Evolutionary conservation across 2,797 vertebrate species (phyloP).

Genomic region (Epinephelus malabaricus): DNA sequence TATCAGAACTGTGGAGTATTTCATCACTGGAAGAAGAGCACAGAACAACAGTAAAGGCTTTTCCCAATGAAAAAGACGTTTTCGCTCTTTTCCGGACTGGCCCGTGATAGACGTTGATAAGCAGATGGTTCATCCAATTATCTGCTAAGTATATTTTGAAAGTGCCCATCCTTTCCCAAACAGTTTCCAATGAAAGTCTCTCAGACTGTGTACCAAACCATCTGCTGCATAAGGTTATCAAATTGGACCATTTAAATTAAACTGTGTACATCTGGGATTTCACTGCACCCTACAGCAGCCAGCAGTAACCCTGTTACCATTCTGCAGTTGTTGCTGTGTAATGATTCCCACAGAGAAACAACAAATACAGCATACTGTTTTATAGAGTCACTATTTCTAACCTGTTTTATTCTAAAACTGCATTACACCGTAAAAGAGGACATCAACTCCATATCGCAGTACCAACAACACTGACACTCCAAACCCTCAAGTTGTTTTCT

Average conservation of each 20-base stretch:
- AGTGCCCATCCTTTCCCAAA: no score
- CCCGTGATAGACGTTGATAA: no score
- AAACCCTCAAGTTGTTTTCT: not conserved
- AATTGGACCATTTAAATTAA: not conserved
- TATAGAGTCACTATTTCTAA: not conserved
- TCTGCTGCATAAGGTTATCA: not conserved
- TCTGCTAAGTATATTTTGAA: no score
- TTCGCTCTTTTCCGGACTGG: no score
- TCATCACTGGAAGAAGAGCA: no score
- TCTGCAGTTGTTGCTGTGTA: not conserved
- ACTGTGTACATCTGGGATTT: not conserved
- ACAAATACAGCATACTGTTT: not conserved
- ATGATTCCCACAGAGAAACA: not conserved
- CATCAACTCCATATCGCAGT: not conserved
- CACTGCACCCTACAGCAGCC: not conserved
- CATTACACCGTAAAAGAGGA: not conserved
- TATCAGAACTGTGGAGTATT: no score
- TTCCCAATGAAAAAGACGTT: no score
- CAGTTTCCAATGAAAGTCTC: no score
- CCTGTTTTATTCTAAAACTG: not conserved
- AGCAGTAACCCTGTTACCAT: not conserved
- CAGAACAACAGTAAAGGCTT: no score
- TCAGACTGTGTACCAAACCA: no score
- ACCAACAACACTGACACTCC: not conserved
- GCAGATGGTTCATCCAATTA: no score